Evolutionary conservation across 2,888 invertebrate species (phyloP).

Genomic region (Microplitis manilae): DNA sequence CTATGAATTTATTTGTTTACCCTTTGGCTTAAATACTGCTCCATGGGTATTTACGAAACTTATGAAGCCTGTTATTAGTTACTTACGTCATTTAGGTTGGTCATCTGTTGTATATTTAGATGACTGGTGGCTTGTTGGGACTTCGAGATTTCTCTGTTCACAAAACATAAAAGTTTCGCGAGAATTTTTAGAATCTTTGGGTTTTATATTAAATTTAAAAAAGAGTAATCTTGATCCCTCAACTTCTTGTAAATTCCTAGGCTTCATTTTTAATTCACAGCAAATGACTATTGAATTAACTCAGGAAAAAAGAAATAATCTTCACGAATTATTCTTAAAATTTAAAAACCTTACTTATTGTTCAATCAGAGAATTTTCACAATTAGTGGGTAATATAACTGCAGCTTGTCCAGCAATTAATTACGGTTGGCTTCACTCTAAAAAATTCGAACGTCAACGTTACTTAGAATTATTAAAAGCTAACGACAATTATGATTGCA

Average conservation of each 20-base stretch:
- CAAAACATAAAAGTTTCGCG: conserved; percentile 1
- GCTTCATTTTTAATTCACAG: conserved; percentile 34
- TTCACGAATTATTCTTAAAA: conserved; percentile 10
- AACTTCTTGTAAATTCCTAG: conserved; percentile 26
- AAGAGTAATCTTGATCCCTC: conserved; percentile 33
- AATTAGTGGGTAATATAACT: not conserved
- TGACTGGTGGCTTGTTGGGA: not conserved
- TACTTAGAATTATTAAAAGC: conserved; percentile 31
- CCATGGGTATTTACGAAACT: conserved; percentile 44
- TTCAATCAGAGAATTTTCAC: conserved; percentile 49
- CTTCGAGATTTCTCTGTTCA: not conserved
- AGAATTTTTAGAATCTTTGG: conserved; percentile 17
- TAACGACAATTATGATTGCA: conserved; percentile 6
- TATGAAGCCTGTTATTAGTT: conserved; percentile 36
- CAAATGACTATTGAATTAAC: conserved; percentile 36
- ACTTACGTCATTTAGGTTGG: conserved; percentile 7
- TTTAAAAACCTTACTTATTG: conserved; percentile 25
- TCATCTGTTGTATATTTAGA: not conserved
- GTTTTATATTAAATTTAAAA: no score
- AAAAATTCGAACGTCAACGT: conserved; percentile 42
- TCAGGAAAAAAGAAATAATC: conserved; percentile 22
- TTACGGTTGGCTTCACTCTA: conserved; percentile 44
- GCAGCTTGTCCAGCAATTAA: not conserved
- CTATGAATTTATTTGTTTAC: conserved; percentile 41
- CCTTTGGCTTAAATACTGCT: conserved; percentile 39